Evolutionary conservation across 2,113 vertebrate genomes (phyloP).

Genomic region (Camarhynchus parvulus): DNA sequence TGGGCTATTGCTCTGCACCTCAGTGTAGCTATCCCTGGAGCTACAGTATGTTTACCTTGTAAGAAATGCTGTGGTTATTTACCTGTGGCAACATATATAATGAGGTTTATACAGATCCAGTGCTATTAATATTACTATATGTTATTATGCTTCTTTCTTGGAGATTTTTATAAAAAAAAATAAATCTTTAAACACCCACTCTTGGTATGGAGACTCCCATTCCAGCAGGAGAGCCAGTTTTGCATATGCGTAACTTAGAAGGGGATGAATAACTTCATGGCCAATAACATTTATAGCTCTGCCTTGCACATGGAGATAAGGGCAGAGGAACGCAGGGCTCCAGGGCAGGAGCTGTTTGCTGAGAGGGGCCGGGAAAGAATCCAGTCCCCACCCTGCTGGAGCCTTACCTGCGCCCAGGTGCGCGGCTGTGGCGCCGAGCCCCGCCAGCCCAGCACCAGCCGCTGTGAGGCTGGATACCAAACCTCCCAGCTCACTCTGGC

Average conservation of each 20-base stretch:
- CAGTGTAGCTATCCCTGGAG: not conserved
- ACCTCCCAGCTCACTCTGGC: not conserved
- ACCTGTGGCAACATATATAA: not conserved
- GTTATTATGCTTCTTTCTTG: not conserved
- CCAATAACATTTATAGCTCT: slow-evolving; percentile 67
- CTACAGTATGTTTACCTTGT: not conserved
- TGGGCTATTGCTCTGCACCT: not conserved
- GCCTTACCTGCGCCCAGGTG: slow-evolving; percentile 55
- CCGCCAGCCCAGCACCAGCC: not conserved
- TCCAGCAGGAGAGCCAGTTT: slow-evolving; percentile 12
- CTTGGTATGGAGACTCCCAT: not conserved
- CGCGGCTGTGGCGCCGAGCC: not conserved
- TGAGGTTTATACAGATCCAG: not conserved
- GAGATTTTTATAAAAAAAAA: not conserved
- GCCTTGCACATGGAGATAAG: slow-evolving; percentile 53
- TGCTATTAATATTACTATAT: not conserved
- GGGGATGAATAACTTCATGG: slow-evolving; percentile 66
- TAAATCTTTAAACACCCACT: not conserved
- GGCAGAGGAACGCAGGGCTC: slow-evolving; percentile 61
- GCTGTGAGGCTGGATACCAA: slow-evolving; percentile 3
- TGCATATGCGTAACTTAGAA: slow-evolving; percentile 42
- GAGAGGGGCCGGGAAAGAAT: slow-evolving; percentile 58
- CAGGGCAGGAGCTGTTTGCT: slow-evolving; percentile 66
- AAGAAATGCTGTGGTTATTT: not conserved
- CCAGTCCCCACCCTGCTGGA: slow-evolving; percentile 42